Evolutionary conservation across 2,113 vertebrate species (phyloP), one percentile per base, ranked within the genome.

Genomic region (Ardeotis arabs): DNA sequence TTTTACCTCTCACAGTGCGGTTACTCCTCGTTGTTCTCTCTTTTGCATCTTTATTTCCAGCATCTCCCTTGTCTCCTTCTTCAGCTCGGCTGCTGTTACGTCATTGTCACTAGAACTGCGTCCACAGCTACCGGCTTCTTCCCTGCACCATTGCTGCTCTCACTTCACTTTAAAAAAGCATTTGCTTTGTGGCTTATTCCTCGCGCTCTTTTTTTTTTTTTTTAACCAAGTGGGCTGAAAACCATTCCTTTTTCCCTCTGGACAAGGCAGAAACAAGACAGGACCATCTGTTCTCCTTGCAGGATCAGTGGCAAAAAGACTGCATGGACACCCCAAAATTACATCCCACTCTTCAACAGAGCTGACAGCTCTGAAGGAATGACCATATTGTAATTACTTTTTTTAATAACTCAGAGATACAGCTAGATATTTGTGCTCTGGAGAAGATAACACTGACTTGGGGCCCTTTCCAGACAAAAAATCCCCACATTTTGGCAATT

Each of bases 301-400:
- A 66, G 50, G 74, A 96, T 81, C 81, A 87, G 58, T 67, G 67
- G 50, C 78, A 89, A 95, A 95, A 55, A 92, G 55, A 73, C 49
- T 88, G 28, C 49, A 79, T 28, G 84, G 84, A 84, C 79, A 95
- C 49, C 84, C 79, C 67, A 93, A 92, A 93, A 92, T 88, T 90
- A 68, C 91, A 94, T 86, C 75, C 58, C 85, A 91, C 90, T 97
- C 88, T 91, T 92, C 44, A 76, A 70, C n/a, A 88, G 70, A 66
- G 37, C 37, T 95, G 96, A 93, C 95, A 97, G 90, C 73, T 96
- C 84, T 97, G 85, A 78, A 77, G 31, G 45, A 84, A 93, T 94
- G 33, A 84, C 53, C 67, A 90, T 58, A 88, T 50, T 89, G 86
- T 75, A 94, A 90, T 75, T 90, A 63, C 19, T 62, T 89, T 89